Percentiles rank a stretch among this genome's conserved stretches.
These are phyloP conservation scores for Poeciliopsis turneri DNA, from an alignment of 2,797 vertebrate species.

Conservation along the genomic window DNA sequence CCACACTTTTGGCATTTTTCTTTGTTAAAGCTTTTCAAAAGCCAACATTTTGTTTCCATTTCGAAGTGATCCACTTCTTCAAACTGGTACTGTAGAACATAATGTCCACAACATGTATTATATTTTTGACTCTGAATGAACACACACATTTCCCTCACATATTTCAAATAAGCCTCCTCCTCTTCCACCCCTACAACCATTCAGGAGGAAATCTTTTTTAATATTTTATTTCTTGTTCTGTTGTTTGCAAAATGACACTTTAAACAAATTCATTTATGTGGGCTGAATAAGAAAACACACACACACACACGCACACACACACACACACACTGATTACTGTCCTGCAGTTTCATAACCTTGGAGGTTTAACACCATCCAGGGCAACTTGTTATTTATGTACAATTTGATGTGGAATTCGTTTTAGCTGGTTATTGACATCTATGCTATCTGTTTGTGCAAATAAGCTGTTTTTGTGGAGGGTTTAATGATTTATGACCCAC, in stretches of 20 bases:
- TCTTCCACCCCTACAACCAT: slow-evolving; percentile 3
- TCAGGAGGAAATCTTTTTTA: slow-evolving; percentile 28
- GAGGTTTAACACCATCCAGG: slow-evolving; percentile 45
- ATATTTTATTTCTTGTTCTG: slow-evolving; percentile 11
- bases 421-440: slow-evolving; percentile 47
- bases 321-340: slow-evolving; percentile 17
- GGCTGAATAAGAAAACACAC: slow-evolving; percentile 33
- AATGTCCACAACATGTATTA: slow-evolving; percentile 5
- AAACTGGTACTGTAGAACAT: slow-evolving; percentile 13
- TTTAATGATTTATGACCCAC: slow-evolving; percentile 54
- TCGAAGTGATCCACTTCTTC: neutral
- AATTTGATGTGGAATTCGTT: slow-evolving; percentile 38
- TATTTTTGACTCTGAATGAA: slow-evolving; percentile 55
- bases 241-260: slow-evolving; percentile 31
- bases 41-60: neutral
- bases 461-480: slow-evolving; percentile 45
- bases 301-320: neutral
- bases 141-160: slow-evolving; percentile 31
- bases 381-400: slow-evolving; percentile 19
- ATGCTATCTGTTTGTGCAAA: slow-evolving; percentile 37
- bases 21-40: neutral
- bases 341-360: slow-evolving; percentile 59
- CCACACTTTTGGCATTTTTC: neutral
- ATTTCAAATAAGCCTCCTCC: slow-evolving; percentile 26
- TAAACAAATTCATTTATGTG: slow-evolving; percentile 37